Percentiles rank a stretch among this genome's conserved stretches.
phyloP scores from a whole-genome alignment of 1,140 invertebrate genomes.

The Drosophila kanapiae region DNA sequence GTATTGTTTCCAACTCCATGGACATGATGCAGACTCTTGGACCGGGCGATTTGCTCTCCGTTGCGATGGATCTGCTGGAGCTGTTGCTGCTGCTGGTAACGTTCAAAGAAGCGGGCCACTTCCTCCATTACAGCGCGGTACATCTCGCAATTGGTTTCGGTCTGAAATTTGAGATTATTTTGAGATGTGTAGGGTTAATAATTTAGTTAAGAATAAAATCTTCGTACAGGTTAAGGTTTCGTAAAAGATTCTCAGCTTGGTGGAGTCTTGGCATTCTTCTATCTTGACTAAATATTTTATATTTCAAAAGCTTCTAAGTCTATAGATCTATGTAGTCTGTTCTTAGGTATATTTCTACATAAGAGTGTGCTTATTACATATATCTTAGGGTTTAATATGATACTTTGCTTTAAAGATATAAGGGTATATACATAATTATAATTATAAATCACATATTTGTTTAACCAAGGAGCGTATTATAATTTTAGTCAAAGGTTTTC shows the following conservation, averaged over 20 bases:
- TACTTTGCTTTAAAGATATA: background rate
- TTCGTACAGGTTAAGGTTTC: background rate
- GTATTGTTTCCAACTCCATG: conserved; percentile 53
- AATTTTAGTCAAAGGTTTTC: no score
- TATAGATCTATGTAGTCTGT: background rate
- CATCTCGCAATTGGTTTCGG: conserved; percentile 91
- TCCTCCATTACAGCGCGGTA: conserved; percentile 92
- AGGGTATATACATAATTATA: no score
- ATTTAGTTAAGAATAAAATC: background rate
- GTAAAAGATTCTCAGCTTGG: no score
- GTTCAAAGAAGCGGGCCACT: conserved; percentile 90
- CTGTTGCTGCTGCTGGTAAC: conserved; percentile 85
- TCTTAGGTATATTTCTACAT: background rate
- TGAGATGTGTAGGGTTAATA: background rate
- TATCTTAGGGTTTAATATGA: background rate
- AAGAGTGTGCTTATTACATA: background rate
- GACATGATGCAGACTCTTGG: conserved; percentile 87
- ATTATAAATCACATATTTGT: no score
- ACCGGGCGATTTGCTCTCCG: conserved; percentile 80
- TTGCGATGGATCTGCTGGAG: conserved; percentile 47
- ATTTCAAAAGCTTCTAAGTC: background rate
- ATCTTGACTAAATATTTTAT: background rate
- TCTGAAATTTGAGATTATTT: conserved; percentile 85
- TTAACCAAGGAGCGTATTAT: no score
- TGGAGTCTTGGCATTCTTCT: background rate